phyloP scores from a whole-genome alignment of 1,140 invertebrate genomes.

The Leptopilina boulardi region DNA sequence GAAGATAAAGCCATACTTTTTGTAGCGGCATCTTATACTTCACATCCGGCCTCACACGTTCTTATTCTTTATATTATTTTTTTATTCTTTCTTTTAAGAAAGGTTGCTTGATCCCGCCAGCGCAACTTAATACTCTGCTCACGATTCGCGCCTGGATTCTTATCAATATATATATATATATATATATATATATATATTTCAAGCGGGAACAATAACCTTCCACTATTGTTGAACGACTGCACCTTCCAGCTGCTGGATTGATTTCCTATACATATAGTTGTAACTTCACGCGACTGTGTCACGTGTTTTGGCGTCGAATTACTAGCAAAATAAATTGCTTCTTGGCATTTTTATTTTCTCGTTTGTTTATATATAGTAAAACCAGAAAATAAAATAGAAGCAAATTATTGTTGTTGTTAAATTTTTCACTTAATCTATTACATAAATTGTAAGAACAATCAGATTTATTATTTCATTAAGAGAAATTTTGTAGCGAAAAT shows the following conservation, averaged over 20 bases:
- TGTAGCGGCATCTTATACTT: slow-evolving; percentile 48
- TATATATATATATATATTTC: slow-evolving; percentile 50
- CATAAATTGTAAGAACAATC: no score
- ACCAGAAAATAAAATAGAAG: no score
- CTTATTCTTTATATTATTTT: slow-evolving; percentile 9
- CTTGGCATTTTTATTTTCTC: not conserved
- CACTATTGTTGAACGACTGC: slow-evolving; percentile 48
- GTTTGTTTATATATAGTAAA: not conserved
- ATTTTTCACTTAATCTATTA: no score
- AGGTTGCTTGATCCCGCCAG: slow-evolving; percentile 47
- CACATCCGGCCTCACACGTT: slow-evolving; percentile 49
- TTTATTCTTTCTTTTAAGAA: slow-evolving; percentile 44
- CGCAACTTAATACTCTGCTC: slow-evolving; percentile 58
- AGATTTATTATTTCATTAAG: no score
- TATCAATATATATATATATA: slow-evolving; percentile 45
- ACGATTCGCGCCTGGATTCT: slow-evolving; percentile 59
- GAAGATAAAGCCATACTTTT: slow-evolving; percentile 52
- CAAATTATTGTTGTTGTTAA: no score
- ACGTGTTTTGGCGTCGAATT: slow-evolving; percentile 7
- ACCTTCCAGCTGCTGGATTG: slow-evolving; percentile 46
- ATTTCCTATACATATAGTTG: slow-evolving; percentile 42
- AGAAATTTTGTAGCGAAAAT: no score
- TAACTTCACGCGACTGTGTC: slow-evolving; percentile 44
- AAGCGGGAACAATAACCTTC: slow-evolving; percentile 57
- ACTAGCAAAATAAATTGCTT: slow-evolving; percentile 18